Base-by-base conservation (phyloP, 2,113 vertebrate genomes). In the Lepisosteus osseus region DNA sequence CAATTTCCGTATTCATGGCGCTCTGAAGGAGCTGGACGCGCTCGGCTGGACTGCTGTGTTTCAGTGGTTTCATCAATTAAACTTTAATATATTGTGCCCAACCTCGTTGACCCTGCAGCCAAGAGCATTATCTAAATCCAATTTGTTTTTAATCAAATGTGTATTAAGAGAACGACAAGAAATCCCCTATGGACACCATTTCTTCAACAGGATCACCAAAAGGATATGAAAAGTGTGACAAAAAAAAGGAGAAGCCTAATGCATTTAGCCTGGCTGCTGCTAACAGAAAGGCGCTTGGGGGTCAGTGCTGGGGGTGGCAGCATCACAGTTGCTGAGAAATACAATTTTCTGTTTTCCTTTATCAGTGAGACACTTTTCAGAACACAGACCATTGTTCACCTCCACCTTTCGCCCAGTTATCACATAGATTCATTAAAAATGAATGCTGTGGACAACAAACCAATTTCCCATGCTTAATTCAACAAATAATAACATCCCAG, bases 381-480 rank as follows among this genome's bases (percentile, higher is more conserved):
- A 55, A 67, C 13, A 47, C 57, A 43, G 55, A 45, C 66, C 47
- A 67, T 44, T 75, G 77, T 14, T 7, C 74, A 70, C 55, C 14
- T 79, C 69, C 72, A 61, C 63, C 44, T 68, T 68, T 70, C 72
- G 56, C 68, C 75, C 72, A 65, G 72, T 74, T 71, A 79, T 80
- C 73, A 71, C 70, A 65, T 12, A 59, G 56, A 4, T 59, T 72
- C 71, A 81, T 86, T 72, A 85, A 84, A 86, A 79, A 85, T 82
- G 77, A 64, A 83, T 80, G 73, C 61, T 63, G 40, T 72, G 78
- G 71, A 85, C 72, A 78, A 73, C 75, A 72, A 80, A 76, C 70
- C 69, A 65, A 82, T 76, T 77, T 76, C 74, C 70, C 71, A 85
- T 85, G 80, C 84, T 88, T 80, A 84, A 87, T 87, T 87, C 76